These are phyloP conservation scores for Nasalis larvatus DNA, from an alignment of 2,113 vertebrate genomes.

Conservation along the genomic window DNA sequence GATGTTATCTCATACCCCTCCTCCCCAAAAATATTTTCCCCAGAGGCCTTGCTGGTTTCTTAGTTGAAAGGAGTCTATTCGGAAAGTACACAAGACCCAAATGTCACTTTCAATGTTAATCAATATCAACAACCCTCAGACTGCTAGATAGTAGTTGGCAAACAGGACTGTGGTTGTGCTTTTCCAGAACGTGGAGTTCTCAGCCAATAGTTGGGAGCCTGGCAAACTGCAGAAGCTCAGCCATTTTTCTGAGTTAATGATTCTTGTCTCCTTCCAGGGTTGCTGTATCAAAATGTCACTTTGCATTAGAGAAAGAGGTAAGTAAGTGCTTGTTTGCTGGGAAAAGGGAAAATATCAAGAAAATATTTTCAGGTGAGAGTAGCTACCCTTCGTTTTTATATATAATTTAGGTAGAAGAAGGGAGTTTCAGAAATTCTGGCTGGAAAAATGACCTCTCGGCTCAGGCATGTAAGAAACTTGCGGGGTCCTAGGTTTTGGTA, in stretches of 20 bases:
- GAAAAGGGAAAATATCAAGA: neutral
- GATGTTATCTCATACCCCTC: neutral
- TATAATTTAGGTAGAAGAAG: neutral
- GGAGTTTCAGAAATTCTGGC: neutral
- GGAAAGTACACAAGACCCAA: neutral
- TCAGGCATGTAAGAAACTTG: neutral
- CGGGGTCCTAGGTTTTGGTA: neutral
- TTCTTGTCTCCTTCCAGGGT: neutral
- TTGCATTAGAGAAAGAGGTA: constrained; percentile 26
- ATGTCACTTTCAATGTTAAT: constrained; percentile 17
- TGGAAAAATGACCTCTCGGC: neutral
- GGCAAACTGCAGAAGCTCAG: neutral
- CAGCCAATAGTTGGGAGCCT: neutral
- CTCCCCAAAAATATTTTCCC: neutral
- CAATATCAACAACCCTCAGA: neutral
- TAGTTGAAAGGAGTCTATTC: constrained; percentile 31
- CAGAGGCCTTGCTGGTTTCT: neutral
- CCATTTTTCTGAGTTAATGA: constrained; percentile 45
- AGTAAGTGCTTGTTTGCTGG: neutral
- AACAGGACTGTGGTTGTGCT: neutral
- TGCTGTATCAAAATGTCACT: neutral
- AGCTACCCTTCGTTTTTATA: neutral
- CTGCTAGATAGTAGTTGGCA: neutral
- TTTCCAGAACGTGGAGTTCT: constrained; percentile 12
- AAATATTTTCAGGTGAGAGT: constrained; percentile 31